Conservation (phyloP, 2,888 invertebrate genomes). For the Diplolepis rosae region DNA sequence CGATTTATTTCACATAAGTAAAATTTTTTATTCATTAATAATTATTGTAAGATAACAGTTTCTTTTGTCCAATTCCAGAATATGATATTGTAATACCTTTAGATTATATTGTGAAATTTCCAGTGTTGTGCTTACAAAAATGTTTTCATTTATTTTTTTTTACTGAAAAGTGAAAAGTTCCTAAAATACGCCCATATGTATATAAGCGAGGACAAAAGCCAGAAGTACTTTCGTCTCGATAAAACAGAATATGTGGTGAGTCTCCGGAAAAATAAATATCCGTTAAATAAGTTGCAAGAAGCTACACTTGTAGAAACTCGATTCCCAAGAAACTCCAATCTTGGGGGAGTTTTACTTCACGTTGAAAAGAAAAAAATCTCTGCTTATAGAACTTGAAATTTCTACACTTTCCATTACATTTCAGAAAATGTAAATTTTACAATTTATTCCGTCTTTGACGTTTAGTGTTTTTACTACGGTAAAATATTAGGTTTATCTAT, state of each 20-base stretch:
- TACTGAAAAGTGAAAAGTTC: too few species aligned
- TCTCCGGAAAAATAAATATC: constrained; percentile 18
- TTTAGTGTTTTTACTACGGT: too few species aligned
- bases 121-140: too few species aligned
- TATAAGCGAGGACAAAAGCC: background rate
- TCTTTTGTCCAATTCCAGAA: too few species aligned
- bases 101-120: too few species aligned
- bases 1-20: too few species aligned
- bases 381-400: background rate
- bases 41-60: too few species aligned
- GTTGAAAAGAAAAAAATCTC: background rate
- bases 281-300: background rate
- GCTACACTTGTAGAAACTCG: constrained; percentile 6
- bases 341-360: constrained; percentile 9
- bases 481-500: background rate
- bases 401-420: background rate
- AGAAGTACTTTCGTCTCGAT: constrained; percentile 8
- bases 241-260: background rate
- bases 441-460: background rate
- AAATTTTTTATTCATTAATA: too few species aligned
- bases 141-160: too few species aligned
- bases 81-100: too few species aligned
- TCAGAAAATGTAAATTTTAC: background rate
- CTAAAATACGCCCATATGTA: too few species aligned
- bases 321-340: constrained; percentile 2